Evolutionary conservation across 2,113 vertebrate species (phyloP).

Genomic region (Theristicus caerulescens): DNA sequence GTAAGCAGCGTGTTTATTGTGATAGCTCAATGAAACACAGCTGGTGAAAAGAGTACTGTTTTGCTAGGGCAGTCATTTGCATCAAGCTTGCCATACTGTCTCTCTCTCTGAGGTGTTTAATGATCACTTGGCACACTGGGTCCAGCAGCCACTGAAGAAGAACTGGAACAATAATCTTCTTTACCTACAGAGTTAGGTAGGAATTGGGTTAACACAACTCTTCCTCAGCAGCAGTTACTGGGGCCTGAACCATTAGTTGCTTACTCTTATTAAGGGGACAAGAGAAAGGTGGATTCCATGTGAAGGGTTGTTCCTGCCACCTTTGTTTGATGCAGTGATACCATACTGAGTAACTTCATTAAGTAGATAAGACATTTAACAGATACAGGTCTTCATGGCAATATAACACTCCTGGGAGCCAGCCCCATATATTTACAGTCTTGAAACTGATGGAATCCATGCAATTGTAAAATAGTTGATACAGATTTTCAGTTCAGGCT

Average conservation of each 20-base stretch:
- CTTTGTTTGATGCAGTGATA: background rate
- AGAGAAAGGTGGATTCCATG: background rate
- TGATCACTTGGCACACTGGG: background rate
- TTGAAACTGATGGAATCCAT: background rate
- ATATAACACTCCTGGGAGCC: background rate
- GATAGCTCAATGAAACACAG: background rate
- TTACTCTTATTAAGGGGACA: background rate
- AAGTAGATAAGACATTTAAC: background rate
- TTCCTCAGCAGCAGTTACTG: background rate
- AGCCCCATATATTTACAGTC: background rate
- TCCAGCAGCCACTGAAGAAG: background rate
- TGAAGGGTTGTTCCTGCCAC: background rate
- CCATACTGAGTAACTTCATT: background rate
- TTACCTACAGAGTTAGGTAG: constrained; percentile 11
- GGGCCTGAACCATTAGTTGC: background rate
- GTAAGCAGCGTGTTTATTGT: background rate
- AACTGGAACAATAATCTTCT: background rate
- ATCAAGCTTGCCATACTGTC: background rate
- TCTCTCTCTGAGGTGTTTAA: background rate
- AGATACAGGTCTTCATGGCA: background rate
- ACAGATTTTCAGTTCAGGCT: background rate
- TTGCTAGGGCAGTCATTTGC: background rate
- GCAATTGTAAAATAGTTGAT: background rate
- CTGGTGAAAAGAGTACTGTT: background rate
- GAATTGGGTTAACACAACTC: background rate